Evolutionary conservation across 2,888 invertebrate genomes (phyloP).

Genomic region (Bursaphelenchus okinawaensis): DNA sequence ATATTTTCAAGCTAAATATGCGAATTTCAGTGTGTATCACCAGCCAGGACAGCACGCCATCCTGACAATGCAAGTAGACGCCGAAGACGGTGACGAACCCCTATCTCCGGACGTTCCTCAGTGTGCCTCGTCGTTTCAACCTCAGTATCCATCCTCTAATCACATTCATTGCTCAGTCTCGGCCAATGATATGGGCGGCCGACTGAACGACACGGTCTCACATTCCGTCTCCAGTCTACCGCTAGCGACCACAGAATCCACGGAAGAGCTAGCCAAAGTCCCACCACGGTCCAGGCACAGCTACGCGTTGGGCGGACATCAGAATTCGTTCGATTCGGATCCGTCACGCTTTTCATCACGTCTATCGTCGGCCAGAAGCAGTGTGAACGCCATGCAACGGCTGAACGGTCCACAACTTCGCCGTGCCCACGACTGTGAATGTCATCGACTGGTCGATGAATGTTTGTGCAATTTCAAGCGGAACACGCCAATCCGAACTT

Average conservation of each 20-base stretch:
- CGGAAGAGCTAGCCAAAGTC: background rate
- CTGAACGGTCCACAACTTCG: background rate
- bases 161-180: background rate
- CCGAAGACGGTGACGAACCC: background rate
- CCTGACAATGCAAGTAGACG: conserved; percentile 15
- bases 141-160: background rate
- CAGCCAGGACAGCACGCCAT: conserved; percentile 17
- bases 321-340: conserved; percentile 7
- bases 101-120: background rate
- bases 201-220: background rate
- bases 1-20: too few species aligned
- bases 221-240: background rate
- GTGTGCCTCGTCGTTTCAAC: background rate
- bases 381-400: background rate
- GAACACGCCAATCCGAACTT: conserved; percentile 35
- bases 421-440: background rate
- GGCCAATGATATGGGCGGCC: background rate
- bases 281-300: conserved; percentile 7
- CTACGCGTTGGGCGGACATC: background rate
- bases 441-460: background rate
- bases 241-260: background rate
- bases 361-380: conserved; percentile 1
- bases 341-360: conserved; percentile 1
- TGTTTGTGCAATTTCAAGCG: conserved; percentile 23
- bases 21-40: conserved; percentile 14